Evolutionary conservation across 2,113 vertebrate genomes (phyloP), one percentile per base, ranked within the genome.

Genomic region (Geococcyx californianus): DNA sequence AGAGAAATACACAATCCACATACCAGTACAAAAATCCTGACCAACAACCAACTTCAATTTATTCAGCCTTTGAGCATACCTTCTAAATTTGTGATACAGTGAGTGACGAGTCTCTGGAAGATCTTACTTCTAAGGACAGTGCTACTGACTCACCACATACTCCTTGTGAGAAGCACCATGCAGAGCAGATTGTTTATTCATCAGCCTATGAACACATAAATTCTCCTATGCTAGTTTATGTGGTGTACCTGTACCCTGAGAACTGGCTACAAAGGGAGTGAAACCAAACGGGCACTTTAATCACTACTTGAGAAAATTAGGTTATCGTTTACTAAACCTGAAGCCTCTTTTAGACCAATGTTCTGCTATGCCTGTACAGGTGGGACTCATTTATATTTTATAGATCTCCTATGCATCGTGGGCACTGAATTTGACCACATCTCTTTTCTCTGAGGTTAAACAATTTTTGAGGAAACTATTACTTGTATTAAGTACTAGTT

Each of bases 251-350:
- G 5, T 26, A 18, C 26, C 26, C 54, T n/a, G n/a, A 51, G n/a
- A 72, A 38, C 1, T 49, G 36, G 42, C 66, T 49, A 18, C 0
- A 1, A 63, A 55, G 33, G 8, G 2, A 4, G 3, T 40, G 21
- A 63, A 94, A n/a, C 21, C 40, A 54, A 80, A 66, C 34, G 10
- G 13, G 2, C 7, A 10, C 9, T 38, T 69, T 13, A 34, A 42
- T 38, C 16, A 44, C 17, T 9, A 1, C 16, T 55, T 67, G 56
- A 55, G 51, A 78, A 54, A 76, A 76, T n/a, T 19, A n/a, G 8
- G 21, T 54, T 16, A 4, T 13, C 16, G 20, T 56, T 60, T 55
- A 55, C 17, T 28, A 17, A 63, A 92, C 45, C 23, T 26, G 28
- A 89, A 16, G 47, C 1, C 5, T 3, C 10, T 78, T 78, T 84